Conservation (phyloP, 2,113 vertebrate genomes). For the Ariopsis seemanni region DNA sequence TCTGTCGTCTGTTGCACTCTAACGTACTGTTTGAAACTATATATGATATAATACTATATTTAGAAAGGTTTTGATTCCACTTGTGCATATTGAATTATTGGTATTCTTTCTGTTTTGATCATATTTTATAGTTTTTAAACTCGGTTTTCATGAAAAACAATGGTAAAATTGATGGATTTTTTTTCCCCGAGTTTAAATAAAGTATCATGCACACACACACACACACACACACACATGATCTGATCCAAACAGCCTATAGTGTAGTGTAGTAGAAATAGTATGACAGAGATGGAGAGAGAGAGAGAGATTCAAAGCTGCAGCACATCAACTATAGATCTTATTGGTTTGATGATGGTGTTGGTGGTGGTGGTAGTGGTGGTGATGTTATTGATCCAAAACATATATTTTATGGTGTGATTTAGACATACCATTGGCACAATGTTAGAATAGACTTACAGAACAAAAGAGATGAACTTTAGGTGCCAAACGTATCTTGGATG, state of each 20-base stretch:
- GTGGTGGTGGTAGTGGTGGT: neutral
- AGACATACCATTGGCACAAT: neutral
- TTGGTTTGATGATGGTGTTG: neutral
- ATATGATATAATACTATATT: no score
- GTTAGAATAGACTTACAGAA: neutral
- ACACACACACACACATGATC: no score
- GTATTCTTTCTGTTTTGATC: no score
- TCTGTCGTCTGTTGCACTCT: no score
- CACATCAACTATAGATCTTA: neutral
- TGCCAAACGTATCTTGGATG: neutral
- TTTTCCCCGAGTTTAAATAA: no score
- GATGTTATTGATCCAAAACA: neutral
- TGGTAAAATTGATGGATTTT: no score
- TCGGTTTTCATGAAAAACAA: no score
- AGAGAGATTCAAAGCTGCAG: neutral
- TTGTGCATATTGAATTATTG: no score
- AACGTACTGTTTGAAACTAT: no score
- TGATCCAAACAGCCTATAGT: neutral
- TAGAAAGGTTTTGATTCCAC: no score
- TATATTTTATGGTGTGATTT: neutral
- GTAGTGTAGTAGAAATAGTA: neutral
- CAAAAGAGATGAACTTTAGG: neutral
- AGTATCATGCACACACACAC: neutral
- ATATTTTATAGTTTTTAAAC: no score
- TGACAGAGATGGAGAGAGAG: neutral